phyloP scores from a whole-genome alignment of 2,113 vertebrate species.

The Orthonyx spaldingii region DNA sequence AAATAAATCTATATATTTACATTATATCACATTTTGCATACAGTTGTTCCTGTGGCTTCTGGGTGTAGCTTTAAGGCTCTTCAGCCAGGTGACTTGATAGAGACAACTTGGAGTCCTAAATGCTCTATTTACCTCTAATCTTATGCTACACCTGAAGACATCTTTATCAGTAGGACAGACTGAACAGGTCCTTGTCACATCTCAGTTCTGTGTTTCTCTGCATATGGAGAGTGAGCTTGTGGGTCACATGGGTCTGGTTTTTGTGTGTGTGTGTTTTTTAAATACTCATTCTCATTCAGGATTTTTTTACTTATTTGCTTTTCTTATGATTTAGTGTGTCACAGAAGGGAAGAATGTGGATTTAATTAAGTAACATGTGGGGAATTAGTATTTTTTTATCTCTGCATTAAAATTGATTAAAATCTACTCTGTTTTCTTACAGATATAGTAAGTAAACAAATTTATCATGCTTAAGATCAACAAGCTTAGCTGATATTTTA shows the following conservation, averaged over 20 bases:
- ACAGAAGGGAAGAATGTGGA: neutral
- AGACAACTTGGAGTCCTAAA: neutral
- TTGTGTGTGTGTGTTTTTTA: neutral
- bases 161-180: neutral
- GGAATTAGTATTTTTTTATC: neutral
- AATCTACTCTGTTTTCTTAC: neutral
- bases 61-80: accelerated
- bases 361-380: neutral
- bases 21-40: neutral
- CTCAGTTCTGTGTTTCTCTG: neutral
- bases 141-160: neutral
- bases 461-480: neutral
- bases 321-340: neutral
- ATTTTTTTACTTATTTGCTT: neutral
- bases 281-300: neutral
- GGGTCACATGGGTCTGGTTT: neutral
- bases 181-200: neutral
- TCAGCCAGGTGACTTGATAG: neutral
- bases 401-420: neutral
- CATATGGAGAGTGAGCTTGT: neutral
- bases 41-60: neutral
- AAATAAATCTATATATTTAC: neutral
- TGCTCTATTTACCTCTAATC: neutral
- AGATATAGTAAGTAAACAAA: neutral
- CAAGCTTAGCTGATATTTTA: neutral